Evolutionary conservation across 2,113 vertebrate genomes (phyloP), one percentile per base, ranked within the genome.

Genomic region (Tauraco erythrolophus): DNA sequence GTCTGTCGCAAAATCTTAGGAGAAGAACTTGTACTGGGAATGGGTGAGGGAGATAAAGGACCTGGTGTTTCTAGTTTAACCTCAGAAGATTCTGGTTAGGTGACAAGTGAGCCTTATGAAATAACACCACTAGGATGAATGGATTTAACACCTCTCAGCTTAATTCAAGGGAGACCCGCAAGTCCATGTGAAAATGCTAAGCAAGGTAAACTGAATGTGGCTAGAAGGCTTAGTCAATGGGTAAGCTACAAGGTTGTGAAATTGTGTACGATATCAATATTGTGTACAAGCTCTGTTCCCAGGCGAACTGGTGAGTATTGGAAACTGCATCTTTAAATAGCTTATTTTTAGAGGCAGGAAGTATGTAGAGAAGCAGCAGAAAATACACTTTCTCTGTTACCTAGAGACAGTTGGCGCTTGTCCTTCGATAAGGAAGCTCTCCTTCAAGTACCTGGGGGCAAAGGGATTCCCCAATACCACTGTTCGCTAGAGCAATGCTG

Each of bases 341-440:
- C 33, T 71, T 92, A 89, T 96, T 91, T 97, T 92, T 92, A 95
- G 84, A 96, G 72, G 18, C 72, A 84, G 56, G 56, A 92, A 70
- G 10, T 35, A 62, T 60, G 51, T 39, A 53, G 64, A 83, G 45
- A 81, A 87, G 43, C 46, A 81, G 60, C 56, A 89, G 87, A 94
- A 96, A 95, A 84, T 71, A 66, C 16, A 19, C 9, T 88, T 72
- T 56, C 61, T 77, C 77, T 76, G 84, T 96, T 96, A 95, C 95
- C 91, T 96, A 82, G 95, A 95, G 80, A 93, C 84, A 89, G 87
- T 30, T 81, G 48, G n/a, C 91, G 33, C 24, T 68, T 58, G 43
- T 78, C 77, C 94, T 77, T 84, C 84, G 91, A 70, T 84, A 94
- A 89, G 81, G 56, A 10, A 83, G 35, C 35, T 91, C 33, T 89